Evolutionary conservation across 2,797 vertebrate species (phyloP).

Genomic region (Miichthys miiuy): DNA sequence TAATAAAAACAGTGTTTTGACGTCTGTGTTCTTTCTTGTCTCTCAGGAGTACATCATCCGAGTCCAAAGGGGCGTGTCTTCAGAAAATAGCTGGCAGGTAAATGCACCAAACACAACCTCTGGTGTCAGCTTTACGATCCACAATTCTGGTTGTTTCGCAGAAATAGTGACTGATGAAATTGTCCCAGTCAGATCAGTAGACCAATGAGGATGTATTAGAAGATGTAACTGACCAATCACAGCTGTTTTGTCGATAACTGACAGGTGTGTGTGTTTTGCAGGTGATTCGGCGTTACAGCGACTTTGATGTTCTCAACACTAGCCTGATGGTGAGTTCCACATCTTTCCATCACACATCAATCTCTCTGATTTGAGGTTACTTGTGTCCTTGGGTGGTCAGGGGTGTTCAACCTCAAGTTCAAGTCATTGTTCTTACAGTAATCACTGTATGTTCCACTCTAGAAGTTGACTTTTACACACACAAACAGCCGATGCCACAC

Average conservation of each 20-base stretch:
- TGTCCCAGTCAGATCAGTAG: not conserved
- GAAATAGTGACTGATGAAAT: not conserved
- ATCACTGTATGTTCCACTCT: not conserved
- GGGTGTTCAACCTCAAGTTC: too few relatives aligned
- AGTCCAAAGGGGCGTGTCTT: slow-evolving; percentile 94
- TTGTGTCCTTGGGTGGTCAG: not conserved
- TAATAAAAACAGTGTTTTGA: not conserved
- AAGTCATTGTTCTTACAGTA: too few relatives aligned
- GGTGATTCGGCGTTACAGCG: slow-evolving; percentile 97
- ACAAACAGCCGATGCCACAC: not conserved
- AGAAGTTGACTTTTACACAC: not conserved
- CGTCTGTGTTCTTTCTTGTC: slow-evolving; percentile 10
- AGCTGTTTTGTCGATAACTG: not conserved
- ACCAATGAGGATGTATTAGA: not conserved
- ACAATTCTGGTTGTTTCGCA: slow-evolving; percentile 1
- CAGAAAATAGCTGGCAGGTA: slow-evolving; percentile 98
- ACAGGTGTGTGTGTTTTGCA: slow-evolving; percentile 75
- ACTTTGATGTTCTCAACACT: slow-evolving; percentile 96
- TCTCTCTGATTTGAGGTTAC: not conserved
- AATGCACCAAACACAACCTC: slow-evolving; percentile 51
- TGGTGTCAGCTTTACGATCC: not conserved
- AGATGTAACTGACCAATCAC: not conserved
- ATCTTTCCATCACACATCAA: not conserved
- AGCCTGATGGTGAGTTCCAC: slow-evolving; percentile 92
- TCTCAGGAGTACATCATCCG: slow-evolving; percentile 96